Percentiles rank a stretch among this genome's conserved stretches.
Conservation (phyloP, 1,140 invertebrate genomes). For the Drosophila ogumai region DNA sequence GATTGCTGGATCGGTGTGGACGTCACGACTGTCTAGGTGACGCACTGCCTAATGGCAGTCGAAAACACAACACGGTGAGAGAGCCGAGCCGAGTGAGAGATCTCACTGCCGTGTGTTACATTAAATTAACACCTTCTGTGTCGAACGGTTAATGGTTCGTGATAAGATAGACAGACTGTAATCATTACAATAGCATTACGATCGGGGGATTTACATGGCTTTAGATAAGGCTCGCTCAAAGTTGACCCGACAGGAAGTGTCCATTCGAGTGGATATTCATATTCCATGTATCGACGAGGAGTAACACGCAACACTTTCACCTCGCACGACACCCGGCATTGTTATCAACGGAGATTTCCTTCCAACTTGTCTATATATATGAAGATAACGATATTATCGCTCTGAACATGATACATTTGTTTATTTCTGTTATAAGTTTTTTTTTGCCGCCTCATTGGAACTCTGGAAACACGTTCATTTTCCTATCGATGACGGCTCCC, state of each 20-base stretch:
- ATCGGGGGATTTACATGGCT: conserved; percentile 18
- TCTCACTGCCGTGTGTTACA: conserved; percentile 37
- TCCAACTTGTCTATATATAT: conserved; percentile 57
- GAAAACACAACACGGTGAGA: conserved; percentile 12
- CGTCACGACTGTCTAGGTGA: conserved; percentile 39
- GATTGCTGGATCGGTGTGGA: conserved; percentile 7
- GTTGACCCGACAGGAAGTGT: conserved; percentile 26
- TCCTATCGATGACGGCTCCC: neutral
- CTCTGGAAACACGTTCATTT: conserved; percentile 5
- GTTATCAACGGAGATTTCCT: conserved; percentile 26
- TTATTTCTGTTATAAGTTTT: conserved; percentile 37
- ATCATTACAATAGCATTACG: conserved; percentile 26
- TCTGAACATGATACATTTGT: conserved; percentile 72
- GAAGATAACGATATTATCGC: conserved; percentile 70
- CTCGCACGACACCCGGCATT: neutral
- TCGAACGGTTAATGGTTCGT: conserved; percentile 27
- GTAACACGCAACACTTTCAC: conserved; percentile 1
- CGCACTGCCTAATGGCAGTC: conserved; percentile 49
- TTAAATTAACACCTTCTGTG: conserved; percentile 46
- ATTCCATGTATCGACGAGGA: neutral
- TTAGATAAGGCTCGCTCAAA: conserved; percentile 8
- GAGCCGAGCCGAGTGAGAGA: conserved; percentile 13
- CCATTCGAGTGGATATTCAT: conserved; percentile 2
- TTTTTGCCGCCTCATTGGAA: conserved; percentile 10
- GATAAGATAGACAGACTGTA: conserved; percentile 51